These are phyloP conservation scores for Heliconius sara DNA, from an alignment of 2,888 invertebrate species.

Conservation along the genomic window DNA sequence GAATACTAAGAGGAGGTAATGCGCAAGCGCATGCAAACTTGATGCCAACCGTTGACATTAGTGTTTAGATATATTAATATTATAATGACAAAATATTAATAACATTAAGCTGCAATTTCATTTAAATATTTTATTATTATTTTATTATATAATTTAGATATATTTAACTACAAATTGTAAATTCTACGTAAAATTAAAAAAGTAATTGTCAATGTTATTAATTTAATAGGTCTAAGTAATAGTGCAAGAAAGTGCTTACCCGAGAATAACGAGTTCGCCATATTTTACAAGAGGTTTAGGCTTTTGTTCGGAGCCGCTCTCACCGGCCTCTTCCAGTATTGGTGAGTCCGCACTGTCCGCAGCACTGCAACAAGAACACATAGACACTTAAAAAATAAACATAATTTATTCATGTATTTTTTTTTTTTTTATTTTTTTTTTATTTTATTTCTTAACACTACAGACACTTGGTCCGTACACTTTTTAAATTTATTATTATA, in stretches of 20 bases:
- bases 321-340: slow-evolving; percentile 89
- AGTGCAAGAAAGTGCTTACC: slow-evolving; percentile 84
- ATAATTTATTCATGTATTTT: background rate
- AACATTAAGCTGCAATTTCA: slow-evolving; percentile 21
- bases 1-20: slow-evolving; percentile 37
- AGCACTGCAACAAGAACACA: slow-evolving; percentile 69
- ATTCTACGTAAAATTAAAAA: background rate
- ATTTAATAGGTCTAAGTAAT: background rate
- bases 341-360: slow-evolving; percentile 88
- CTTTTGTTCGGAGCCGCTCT: slow-evolving; percentile 89
- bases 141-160: background rate
- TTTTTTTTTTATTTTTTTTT: no score
- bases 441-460: no score
- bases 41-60: slow-evolving; percentile 55
- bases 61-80: slow-evolving; percentile 50
- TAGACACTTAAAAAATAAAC: background rate
- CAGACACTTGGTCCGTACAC: no score
- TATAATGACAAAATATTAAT: slow-evolving; percentile 21
- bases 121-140: background rate
- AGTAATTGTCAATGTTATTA: no score
- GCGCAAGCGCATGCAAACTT: slow-evolving; percentile 51
- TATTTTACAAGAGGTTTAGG: slow-evolving; percentile 92
- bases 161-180: background rate
- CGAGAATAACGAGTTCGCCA: slow-evolving; percentile 96
- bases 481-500: no score